These are phyloP conservation scores for Dryobates pubescens DNA, from an alignment of 2,797 vertebrate species.

Conservation along the genomic window DNA sequence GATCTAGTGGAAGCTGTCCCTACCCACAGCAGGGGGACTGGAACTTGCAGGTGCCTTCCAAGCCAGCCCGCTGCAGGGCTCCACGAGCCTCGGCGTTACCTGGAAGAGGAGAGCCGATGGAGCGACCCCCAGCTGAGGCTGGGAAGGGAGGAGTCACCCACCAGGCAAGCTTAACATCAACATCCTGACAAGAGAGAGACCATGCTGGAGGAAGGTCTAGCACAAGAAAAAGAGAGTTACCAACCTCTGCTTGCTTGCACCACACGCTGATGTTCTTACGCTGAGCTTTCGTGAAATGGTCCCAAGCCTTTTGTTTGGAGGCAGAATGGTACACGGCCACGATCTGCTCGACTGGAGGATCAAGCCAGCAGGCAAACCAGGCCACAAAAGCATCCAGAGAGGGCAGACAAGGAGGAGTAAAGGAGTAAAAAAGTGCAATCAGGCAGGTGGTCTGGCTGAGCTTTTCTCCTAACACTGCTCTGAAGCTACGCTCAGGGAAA, in stretches of 20 bases:
- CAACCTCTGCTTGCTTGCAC: slow-evolving; percentile 98
- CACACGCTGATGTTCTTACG: slow-evolving; percentile 99
- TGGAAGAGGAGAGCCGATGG: slow-evolving; percentile 31
- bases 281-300: slow-evolving; percentile 99
- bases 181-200: slow-evolving; percentile 70
- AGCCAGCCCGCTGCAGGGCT: too few relatives aligned
- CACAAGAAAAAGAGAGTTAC: slow-evolving; percentile 77
- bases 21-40: too few relatives aligned
- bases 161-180: slow-evolving; percentile 68
- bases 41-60: too few relatives aligned
- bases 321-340: slow-evolving; percentile 98
- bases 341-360: slow-evolving; percentile 97
- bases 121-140: slow-evolving; percentile 34
- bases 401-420: slow-evolving; percentile 83
- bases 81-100: slow-evolving; percentile 23
- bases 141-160: slow-evolving; percentile 54
- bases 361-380: slow-evolving; percentile 71
- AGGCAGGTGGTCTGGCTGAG: slow-evolving; percentile 81
- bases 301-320: slow-evolving; percentile 99
- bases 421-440: slow-evolving; percentile 91
- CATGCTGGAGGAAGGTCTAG: slow-evolving; percentile 50
- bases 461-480: slow-evolving; percentile 60
- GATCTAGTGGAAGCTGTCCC: too few relatives aligned
- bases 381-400: slow-evolving; percentile 75
- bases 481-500: slow-evolving; percentile 15